Conservation (phyloP, 2,797 vertebrate species). For the Eremophila alpestris region DNA sequence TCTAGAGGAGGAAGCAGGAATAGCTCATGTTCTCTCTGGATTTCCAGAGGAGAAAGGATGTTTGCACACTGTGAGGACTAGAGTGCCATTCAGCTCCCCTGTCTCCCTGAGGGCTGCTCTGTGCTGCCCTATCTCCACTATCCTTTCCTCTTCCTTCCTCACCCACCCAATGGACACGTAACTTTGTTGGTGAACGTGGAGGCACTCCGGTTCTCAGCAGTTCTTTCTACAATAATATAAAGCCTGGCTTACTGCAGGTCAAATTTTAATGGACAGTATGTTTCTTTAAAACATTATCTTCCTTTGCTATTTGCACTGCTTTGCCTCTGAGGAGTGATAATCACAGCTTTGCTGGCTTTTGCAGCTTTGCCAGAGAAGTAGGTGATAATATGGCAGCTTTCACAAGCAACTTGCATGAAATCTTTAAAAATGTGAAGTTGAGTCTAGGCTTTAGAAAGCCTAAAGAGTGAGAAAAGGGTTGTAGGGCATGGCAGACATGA, state of each 20-base stretch:
- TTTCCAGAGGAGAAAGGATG: not conserved
- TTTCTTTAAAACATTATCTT: not conserved
- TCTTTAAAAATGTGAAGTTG: not conserved
- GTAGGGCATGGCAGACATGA: not conserved
- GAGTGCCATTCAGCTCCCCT: not conserved
- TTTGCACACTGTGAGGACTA: not conserved
- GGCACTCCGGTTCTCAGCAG: not conserved
- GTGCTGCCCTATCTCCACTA: not conserved
- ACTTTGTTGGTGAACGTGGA: not conserved
- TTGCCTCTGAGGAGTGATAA: not conserved
- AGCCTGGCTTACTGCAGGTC: not conserved
- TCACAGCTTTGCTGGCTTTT: not conserved
- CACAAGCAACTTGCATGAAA: not conserved
- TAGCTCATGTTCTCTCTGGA: not conserved
- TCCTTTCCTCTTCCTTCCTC: not conserved
- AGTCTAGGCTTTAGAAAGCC: not conserved
- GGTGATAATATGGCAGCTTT: not conserved
- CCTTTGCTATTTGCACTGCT: not conserved
- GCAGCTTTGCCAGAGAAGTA: not conserved
- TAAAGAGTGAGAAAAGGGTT: not conserved
- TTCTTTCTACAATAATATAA: not conserved
- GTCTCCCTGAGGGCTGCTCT: not conserved
- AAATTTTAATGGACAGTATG: not conserved
- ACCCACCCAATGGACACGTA: not conserved
- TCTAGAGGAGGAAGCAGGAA: not conserved